Evolutionary conservation across 2,888 invertebrate species (phyloP).

Genomic region (Listrodromus nycthemerus): DNA sequence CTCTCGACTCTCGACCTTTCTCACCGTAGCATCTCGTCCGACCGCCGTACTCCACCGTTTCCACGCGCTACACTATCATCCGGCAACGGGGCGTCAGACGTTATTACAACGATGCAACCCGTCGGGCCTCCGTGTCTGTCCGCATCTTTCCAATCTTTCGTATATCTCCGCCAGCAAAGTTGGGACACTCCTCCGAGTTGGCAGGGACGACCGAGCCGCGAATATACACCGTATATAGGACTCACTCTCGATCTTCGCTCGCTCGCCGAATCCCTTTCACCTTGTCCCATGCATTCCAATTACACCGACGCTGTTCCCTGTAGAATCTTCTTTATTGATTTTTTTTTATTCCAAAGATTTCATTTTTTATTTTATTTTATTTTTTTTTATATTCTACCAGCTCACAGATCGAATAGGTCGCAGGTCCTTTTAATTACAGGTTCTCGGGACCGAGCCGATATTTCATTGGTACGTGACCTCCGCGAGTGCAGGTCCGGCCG

Average conservation of each 20-base stretch:
- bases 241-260: conserved; percentile 66
- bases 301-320: conserved; percentile 39
- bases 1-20: conserved; percentile 68
- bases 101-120: conserved; percentile 59
- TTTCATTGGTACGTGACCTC: neutral
- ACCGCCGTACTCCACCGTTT: conserved; percentile 19
- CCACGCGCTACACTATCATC: conserved; percentile 62
- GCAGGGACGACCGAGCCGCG: neutral
- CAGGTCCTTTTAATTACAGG: too few relatives aligned
- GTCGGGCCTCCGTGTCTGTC: conserved; percentile 51
- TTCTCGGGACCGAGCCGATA: neutral
- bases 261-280: conserved; percentile 59
- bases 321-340: conserved; percentile 2
- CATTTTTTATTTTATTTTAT: neutral
- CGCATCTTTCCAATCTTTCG: conserved; percentile 59
- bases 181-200: conserved; percentile 36
- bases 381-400: neutral
- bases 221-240: conserved; percentile 21
- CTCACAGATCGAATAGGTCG: neutral
- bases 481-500: too few relatives aligned
- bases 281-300: conserved; percentile 58
- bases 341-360: neutral
- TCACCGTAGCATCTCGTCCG: conserved; percentile 57
- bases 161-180: conserved; percentile 32
- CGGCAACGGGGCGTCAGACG: conserved; percentile 37